phyloP scores from a whole-genome alignment of 2,113 vertebrate genomes.

The Odocoileus hemionus region DNA sequence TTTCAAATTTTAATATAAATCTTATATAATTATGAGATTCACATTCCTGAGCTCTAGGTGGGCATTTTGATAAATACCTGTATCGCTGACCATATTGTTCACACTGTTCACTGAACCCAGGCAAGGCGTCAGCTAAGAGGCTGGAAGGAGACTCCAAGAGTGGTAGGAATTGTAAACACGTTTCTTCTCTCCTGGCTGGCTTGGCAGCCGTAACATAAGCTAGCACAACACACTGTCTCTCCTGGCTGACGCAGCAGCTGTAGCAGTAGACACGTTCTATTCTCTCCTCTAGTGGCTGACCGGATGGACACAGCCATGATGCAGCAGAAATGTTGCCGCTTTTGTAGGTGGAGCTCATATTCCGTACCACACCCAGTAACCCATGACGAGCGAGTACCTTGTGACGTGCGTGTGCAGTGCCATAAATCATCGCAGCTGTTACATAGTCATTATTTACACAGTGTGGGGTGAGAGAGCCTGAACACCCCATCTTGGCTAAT shows the following conservation, averaged over 20 bases:
- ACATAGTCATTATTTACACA: not conserved
- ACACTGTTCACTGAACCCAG: not conserved
- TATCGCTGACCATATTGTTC: not conserved
- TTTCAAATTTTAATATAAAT: not conserved
- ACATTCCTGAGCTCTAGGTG: not conserved
- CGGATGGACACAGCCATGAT: not conserved
- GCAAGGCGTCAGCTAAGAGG: not conserved
- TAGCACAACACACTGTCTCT: not conserved
- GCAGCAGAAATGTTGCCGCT: not conserved
- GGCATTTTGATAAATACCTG: not conserved
- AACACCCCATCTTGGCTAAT: not conserved
- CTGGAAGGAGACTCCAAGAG: not conserved
- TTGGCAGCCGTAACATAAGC: not conserved
- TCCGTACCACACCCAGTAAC: not conserved
- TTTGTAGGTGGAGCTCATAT: not conserved
- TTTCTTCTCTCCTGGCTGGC: not conserved
- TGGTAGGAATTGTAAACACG: not conserved
- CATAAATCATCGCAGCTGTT: not conserved
- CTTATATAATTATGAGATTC: not conserved
- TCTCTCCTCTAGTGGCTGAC: not conserved
- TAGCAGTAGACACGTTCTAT: not conserved
- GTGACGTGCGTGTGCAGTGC: fast-evolving
- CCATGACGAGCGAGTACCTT: fast-evolving
- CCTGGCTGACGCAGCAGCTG: not conserved
- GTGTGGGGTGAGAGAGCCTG: not conserved